Conservation (phyloP, 2,797 vertebrate species). For the Peromyscus melanophrys region DNA sequence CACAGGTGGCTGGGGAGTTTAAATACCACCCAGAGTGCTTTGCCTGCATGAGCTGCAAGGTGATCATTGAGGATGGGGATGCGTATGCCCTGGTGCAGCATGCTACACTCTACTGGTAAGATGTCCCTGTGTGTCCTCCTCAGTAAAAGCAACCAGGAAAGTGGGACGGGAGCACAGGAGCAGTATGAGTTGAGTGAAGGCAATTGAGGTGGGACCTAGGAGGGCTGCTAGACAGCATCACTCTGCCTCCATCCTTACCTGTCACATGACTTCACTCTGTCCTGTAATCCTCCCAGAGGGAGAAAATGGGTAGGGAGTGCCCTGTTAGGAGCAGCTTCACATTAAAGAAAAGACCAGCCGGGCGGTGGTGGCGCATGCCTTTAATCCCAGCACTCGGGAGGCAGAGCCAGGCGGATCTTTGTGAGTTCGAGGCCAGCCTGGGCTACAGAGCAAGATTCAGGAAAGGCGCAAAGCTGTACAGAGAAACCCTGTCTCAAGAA, state of each 20-base stretch:
- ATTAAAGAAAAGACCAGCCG: constrained; percentile 15
- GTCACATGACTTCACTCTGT: background rate
- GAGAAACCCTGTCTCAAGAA: too few species aligned
- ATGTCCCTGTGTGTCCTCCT: background rate
- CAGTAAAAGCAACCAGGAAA: accelerated
- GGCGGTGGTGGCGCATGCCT: too few species aligned
- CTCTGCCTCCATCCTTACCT: background rate
- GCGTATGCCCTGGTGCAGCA: constrained; percentile 97
- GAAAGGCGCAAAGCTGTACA: too few species aligned
- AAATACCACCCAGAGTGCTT: constrained; percentile 99
- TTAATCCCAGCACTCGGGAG: too few species aligned
- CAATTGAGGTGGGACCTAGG: background rate
- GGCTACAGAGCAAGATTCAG: too few species aligned
- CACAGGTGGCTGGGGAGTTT: constrained; percentile 97
- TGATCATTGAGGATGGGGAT: constrained; percentile 97
- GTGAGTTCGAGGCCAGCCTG: too few species aligned
- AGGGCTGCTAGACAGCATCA: background rate
- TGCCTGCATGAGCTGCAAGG: constrained; percentile 97
- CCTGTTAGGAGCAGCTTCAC: background rate
- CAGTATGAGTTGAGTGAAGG: background rate
- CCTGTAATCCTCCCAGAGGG: background rate
- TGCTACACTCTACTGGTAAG: constrained; percentile 97
- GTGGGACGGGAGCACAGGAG: background rate
- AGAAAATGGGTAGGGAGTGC: background rate
- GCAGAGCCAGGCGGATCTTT: too few species aligned